Evolutionary conservation across 2,113 vertebrate species (phyloP).

Genomic region (Oreotragus oreotragus): DNA sequence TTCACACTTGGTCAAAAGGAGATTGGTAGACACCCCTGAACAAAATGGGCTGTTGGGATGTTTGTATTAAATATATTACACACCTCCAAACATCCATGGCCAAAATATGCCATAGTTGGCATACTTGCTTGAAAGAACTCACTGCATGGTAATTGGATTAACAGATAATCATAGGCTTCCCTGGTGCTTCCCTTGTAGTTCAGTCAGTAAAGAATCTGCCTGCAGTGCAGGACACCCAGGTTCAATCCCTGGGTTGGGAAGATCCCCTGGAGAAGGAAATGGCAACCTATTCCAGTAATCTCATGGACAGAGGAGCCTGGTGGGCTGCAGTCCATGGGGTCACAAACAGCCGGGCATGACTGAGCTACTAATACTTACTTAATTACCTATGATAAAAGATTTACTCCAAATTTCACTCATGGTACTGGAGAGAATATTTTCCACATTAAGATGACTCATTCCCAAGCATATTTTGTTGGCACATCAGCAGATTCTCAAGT

Average conservation of each 20-base stretch:
- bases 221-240: background rate
- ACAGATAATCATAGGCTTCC: background rate
- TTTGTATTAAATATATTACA: background rate
- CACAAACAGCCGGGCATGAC: fast-evolving
- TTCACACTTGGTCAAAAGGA: background rate
- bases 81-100: background rate
- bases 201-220: background rate
- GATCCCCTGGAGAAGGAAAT: background rate
- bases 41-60: background rate
- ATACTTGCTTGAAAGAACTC: background rate
- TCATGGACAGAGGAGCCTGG: background rate
- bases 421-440: background rate
- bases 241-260: background rate
- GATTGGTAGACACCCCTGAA: background rate
- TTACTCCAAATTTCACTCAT: background rate
- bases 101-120: too few species aligned
- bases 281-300: background rate
- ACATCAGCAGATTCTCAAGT: background rate
- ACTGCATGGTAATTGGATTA: background rate
- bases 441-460: background rate
- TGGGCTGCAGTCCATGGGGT: background rate
- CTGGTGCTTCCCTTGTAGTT: background rate
- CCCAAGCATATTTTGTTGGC: background rate
- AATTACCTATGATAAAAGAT: background rate
- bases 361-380: background rate